A percentile compares a stretch with the other conserved stretches of the same genome.
These are phyloP conservation scores for Tiphia femorata DNA, from an alignment of 2,888 invertebrate genomes.

Conservation along the genomic window DNA sequence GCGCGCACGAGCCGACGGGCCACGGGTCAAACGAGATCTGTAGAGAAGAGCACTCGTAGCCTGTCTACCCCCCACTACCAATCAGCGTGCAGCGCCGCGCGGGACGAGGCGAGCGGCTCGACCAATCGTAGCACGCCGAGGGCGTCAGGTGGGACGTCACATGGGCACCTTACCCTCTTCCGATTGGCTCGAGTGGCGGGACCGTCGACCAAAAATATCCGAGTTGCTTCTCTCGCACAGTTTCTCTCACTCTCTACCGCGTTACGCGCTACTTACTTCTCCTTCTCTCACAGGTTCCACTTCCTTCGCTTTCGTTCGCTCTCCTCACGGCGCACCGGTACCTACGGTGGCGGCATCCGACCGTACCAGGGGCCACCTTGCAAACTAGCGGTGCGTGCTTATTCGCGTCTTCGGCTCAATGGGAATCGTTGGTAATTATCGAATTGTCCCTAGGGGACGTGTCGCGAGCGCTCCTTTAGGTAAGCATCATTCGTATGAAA, in stretches of 20 bases:
- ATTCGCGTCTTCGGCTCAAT: no score
- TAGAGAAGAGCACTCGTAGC: constrained; percentile 17
- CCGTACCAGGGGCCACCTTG: neutral
- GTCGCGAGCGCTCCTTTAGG: no score
- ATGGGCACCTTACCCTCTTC: neutral
- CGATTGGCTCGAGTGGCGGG: constrained; percentile 31
- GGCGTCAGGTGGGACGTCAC: constrained; percentile 21
- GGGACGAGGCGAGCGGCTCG: neutral
- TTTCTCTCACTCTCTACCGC: neutral
- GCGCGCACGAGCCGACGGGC: constrained; percentile 25
- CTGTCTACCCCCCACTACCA: constrained; percentile 16
- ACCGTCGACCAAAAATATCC: neutral
- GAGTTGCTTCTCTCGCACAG: neutral
- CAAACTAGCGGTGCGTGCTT: constrained; percentile 1
- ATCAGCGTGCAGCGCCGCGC: neutral
- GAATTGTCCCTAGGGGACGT: no score
- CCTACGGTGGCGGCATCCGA: neutral
- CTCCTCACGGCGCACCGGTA: neutral
- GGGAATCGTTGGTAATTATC: no score
- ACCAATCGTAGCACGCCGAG: constrained; percentile 24
- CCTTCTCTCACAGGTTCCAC: neutral
- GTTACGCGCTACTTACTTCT: neutral
- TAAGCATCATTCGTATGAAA: no score
- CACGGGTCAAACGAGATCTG: constrained; percentile 21
- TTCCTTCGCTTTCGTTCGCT: neutral